Evolutionary conservation across 2,888 invertebrate species (phyloP), one percentile per base, ranked within the genome.

Genomic region (Chirona hameri): DNA sequence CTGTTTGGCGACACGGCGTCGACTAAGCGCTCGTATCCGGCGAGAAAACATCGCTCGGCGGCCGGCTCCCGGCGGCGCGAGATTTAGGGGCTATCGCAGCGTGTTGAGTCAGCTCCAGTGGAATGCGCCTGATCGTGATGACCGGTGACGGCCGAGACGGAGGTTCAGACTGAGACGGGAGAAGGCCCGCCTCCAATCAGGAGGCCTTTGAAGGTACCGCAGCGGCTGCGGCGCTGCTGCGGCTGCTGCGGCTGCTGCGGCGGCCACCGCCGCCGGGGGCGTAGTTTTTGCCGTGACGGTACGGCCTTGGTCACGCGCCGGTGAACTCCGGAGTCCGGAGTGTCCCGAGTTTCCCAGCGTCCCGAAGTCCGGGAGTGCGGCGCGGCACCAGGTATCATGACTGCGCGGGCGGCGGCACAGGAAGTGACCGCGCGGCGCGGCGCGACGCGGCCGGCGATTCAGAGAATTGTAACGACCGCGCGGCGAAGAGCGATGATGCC

Each of bases 281-380:
- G 65, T 52, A 18, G 7, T 52, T 65, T 65, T 65, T 65, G 24
- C 65, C 65, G n/a, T n/a, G n/a, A 10, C 65, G n/a, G n/a, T n/a
- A n/a, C 65, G 65, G n/a, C 65, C 65, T 65, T 65, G 65, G 65
- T 27, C 65, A 65, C n/a, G 65, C n/a, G 65, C 18, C 52, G 52
- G 52, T 18, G 52, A 12, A 52, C 18, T 52, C 15, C 52, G 7
- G 52, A 52, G 52, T 52, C 15, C 52, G 52, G 52, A 52, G 52
- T 9, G 18, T 52, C 52, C 52, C 15, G 15, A 52, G 52, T 4
- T 52, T 52, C 52, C 12, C 52, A 52, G 52, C 52, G 12, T 12
- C 52, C 52, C 52, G 52, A 12, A 52, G 52, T 52, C 12, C 52
- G 15, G 52, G 52, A 39, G 39, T 18, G 52, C 52, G 15, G 15